Percentiles rank a stretch among this genome's conserved stretches.
Conservation (phyloP, 2,888 invertebrate species). For the Aleiodes leptofemur region DNA sequence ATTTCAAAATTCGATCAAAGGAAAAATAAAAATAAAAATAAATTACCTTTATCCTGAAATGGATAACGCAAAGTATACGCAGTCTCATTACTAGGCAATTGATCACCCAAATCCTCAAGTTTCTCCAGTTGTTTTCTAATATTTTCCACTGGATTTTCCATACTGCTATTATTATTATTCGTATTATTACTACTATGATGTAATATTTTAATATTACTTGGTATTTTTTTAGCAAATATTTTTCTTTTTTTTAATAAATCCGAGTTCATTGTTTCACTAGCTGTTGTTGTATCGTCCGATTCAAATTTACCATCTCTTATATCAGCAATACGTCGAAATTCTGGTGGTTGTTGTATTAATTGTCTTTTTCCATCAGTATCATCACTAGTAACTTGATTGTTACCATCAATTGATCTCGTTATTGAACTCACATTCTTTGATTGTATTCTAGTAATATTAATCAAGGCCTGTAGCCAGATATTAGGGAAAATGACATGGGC, state of each 20-base stretch:
- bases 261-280: constrained; percentile 70
- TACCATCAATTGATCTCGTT: constrained; percentile 55
- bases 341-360: constrained; percentile 49
- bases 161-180: constrained; percentile 66
- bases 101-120: constrained; percentile 88
- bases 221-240: constrained; percentile 69
- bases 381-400: constrained; percentile 53
- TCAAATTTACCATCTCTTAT: constrained; percentile 66
- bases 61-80: constrained; percentile 88
- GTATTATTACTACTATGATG: constrained; percentile 68
- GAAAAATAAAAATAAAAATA: constrained; percentile 28
- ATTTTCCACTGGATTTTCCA: constrained; percentile 82
- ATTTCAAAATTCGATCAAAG: too few species aligned
- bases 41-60: constrained; percentile 83
- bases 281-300: constrained; percentile 73
- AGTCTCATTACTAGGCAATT: constrained; percentile 84
- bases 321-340: constrained; percentile 55
- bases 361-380: constrained; percentile 57
- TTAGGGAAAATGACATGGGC: constrained; percentile 74
- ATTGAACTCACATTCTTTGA: constrained; percentile 70
- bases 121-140: constrained; percentile 88
- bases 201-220: constrained; percentile 66
- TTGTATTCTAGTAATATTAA: constrained; percentile 73
- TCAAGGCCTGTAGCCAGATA: constrained; percentile 76
- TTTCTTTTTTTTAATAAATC: constrained; percentile 67